A percentile compares a stretch with the other conserved stretches of the same genome.
These are phyloP conservation scores for Hirudinaria manillensis DNA, from an alignment of 2,888 invertebrate species.

Conservation along the genomic window DNA sequence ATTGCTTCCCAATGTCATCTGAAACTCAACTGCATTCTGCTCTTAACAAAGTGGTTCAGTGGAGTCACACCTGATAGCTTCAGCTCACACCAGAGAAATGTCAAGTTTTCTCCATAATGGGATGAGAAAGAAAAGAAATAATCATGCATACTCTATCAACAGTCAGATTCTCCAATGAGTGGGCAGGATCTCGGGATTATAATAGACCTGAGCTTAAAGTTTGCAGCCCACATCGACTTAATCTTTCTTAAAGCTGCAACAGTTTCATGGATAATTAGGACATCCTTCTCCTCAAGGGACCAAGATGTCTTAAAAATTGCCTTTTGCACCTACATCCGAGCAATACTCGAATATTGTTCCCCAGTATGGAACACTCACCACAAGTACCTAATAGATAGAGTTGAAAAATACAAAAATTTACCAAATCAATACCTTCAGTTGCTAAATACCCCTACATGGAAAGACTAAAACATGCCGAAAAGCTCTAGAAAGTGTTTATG, in stretches of 20 bases:
- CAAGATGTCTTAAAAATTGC: not conserved
- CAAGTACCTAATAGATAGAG: too few species aligned
- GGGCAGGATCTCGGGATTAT: too few species aligned
- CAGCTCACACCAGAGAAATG: not conserved
- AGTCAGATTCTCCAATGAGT: not conserved
- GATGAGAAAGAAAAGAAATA: not conserved
- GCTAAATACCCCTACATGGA: too few species aligned
- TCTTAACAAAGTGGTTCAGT: not conserved
- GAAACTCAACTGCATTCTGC: not conserved
- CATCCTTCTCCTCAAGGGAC: not conserved
- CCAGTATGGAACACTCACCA: too few species aligned
- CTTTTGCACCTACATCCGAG: not conserved
- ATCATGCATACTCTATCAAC: not conserved
- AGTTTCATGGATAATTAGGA: not conserved
- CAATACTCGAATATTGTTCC: not conserved
- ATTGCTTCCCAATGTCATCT: not conserved
- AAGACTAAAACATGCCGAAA: too few species aligned
- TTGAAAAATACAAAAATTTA: too few species aligned
- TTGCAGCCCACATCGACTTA: not conserved
- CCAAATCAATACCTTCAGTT: too few species aligned
- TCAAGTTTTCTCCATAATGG: too few species aligned
- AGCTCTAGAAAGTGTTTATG: too few species aligned
- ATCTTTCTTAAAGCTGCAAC: not conserved
- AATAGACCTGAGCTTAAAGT: too few species aligned
- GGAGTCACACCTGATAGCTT: not conserved